Conservation (phyloP, 1,140 invertebrate genomes). For the Cherax quadricarinatus region DNA sequence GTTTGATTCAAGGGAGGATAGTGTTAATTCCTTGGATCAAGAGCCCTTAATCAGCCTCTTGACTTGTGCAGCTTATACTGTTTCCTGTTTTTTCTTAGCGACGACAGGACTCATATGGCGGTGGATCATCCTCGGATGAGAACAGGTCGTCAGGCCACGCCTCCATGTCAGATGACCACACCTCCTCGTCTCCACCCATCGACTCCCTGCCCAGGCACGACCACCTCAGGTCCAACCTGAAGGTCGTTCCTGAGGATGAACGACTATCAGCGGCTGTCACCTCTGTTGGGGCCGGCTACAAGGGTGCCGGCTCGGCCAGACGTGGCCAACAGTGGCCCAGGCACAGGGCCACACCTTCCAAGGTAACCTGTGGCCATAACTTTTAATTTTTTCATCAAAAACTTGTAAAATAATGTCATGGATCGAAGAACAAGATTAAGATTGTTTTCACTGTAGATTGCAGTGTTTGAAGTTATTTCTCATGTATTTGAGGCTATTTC, state of each 20-base stretch:
- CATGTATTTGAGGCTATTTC: no score
- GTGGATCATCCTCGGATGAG: slow-evolving; percentile 91
- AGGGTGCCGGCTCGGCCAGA: slow-evolving; percentile 78
- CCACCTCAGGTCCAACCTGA: slow-evolving; percentile 81
- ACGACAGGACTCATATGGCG: slow-evolving; percentile 84
- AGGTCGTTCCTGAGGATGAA: slow-evolving; percentile 83
- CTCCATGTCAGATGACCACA: slow-evolving; percentile 89
- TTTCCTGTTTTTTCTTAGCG: slow-evolving; percentile 78
- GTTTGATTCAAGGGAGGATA: no score
- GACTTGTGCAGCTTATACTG: no score
- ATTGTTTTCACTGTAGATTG: no score
- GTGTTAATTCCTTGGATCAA: no score
- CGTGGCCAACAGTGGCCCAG: slow-evolving; percentile 80
- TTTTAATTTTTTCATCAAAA: not conserved
- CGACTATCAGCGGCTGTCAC: slow-evolving; percentile 82
- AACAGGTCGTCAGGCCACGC: slow-evolving; percentile 92
- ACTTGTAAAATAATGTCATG: no score
- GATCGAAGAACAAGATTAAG: no score
- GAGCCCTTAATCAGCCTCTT: no score
- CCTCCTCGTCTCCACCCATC: slow-evolving; percentile 80
- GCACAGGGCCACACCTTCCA: slow-evolving; percentile 83
- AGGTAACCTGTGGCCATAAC: slow-evolving; percentile 76
- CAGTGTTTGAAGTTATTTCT: no score
- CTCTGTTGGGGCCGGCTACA: slow-evolving; percentile 76
- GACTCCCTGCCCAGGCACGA: slow-evolving; percentile 81